Conservation (phyloP, 2,888 invertebrate species). For the Synergus japonicus region DNA sequence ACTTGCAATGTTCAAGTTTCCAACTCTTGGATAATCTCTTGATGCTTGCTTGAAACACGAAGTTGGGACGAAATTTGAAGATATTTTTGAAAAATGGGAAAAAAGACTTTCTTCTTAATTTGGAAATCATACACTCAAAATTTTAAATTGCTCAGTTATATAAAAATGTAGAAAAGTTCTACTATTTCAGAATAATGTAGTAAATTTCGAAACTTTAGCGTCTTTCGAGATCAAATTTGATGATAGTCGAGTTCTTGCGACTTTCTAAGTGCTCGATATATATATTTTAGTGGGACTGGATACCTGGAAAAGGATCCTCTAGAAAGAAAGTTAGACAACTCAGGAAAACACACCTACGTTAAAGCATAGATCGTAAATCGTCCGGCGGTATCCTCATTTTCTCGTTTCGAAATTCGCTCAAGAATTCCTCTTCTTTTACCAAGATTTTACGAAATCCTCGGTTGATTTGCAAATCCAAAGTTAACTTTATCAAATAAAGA, state of each 20-base stretch:
- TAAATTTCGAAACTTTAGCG: not conserved
- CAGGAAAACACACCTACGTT: not conserved
- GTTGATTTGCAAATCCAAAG: not conserved
- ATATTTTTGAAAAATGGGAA: too few relatives aligned
- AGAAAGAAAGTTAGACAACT: conserved; percentile 3
- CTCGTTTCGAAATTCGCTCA: conserved; percentile 3
- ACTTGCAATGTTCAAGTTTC: not conserved
- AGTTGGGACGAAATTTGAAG: too few relatives aligned
- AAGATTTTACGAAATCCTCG: not conserved
- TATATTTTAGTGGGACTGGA: not conserved
- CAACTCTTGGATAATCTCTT: not conserved
- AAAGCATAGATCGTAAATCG: conserved; percentile 35
- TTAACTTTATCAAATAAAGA: not conserved
- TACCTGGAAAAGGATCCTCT: conserved; percentile 3
- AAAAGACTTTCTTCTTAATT: too few relatives aligned
- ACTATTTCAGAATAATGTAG: too few relatives aligned
- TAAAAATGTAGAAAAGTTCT: too few relatives aligned
- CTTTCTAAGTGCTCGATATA: not conserved
- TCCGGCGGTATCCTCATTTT: conserved; percentile 11
- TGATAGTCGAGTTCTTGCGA: conserved; percentile 2
- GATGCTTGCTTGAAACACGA: not conserved
- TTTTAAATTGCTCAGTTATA: too few relatives aligned
- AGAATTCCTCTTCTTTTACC: not conserved
- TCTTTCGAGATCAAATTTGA: not conserved
- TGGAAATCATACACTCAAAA: too few relatives aligned